These are phyloP conservation scores for Metellina segmentata DNA, from an alignment of 2,888 invertebrate species.

Conservation along the genomic window DNA sequence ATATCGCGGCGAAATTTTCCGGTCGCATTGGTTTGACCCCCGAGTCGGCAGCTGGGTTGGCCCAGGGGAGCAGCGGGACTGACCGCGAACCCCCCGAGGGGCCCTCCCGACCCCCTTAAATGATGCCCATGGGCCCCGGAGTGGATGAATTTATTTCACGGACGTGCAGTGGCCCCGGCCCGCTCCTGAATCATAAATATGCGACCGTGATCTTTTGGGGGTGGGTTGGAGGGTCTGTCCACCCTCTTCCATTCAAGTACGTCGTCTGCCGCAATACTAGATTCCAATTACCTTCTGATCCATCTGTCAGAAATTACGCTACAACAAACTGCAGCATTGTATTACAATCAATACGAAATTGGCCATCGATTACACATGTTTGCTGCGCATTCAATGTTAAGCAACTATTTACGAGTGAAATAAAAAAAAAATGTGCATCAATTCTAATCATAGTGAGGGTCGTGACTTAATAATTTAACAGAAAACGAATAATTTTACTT, in stretches of 20 bases:
- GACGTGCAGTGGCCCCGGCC: constrained; percentile 38
- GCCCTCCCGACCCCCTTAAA: constrained; percentile 37
- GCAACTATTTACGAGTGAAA: no score
- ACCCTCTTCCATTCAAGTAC: neutral
- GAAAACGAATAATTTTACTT: no score
- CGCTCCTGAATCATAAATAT: constrained; percentile 65
- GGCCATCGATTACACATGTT: no score
- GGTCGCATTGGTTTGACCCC: constrained; percentile 70
- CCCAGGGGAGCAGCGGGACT: constrained; percentile 13
- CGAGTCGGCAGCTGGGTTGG: constrained; percentile 32
- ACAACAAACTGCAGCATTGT: no score
- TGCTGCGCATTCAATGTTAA: no score
- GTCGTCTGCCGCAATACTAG: neutral
- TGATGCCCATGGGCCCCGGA: constrained; percentile 58
- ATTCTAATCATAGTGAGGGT: no score
- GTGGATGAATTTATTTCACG: constrained; percentile 70
- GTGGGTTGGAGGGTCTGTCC: neutral
- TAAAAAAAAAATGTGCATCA: no score
- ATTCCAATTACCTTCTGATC: neutral
- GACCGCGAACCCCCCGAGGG: constrained; percentile 1
- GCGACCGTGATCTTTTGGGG: constrained; percentile 5
- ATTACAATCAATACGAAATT: no score
- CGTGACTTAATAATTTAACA: no score
- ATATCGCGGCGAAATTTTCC: constrained; percentile 71
- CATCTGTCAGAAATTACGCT: no score